Percentiles rank a stretch among this genome's conserved stretches.
These are phyloP conservation scores for Heliconius nattereri DNA, from an alignment of 1,140 invertebrate species.

Conservation along the genomic window DNA sequence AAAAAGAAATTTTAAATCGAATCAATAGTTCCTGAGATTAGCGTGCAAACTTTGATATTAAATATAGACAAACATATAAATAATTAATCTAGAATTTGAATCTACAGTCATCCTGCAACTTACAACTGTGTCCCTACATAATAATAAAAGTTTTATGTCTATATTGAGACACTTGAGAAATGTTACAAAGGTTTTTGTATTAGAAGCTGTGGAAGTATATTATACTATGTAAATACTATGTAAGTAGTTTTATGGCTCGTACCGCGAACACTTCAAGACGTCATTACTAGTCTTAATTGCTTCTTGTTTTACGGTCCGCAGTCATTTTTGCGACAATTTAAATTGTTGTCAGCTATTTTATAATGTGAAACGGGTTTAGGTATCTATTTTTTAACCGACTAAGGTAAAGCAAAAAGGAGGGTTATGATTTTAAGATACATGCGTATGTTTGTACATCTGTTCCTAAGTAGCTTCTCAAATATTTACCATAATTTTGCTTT, in stretches of 20 bases:
- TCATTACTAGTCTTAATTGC: slow-evolving; percentile 35
- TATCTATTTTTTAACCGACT: background rate
- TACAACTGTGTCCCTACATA: background rate
- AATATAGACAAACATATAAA: no score
- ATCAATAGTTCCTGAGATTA: no score
- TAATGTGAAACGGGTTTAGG: background rate
- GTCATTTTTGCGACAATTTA: slow-evolving; percentile 33
- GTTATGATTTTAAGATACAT: no score
- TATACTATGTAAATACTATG: slow-evolving; percentile 67
- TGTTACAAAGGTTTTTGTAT: background rate
- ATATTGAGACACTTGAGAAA: background rate
- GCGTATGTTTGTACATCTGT: no score
- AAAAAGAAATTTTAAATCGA: no score
- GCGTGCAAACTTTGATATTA: no score
- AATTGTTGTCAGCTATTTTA: slow-evolving; percentile 5
- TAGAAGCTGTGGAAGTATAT: background rate
- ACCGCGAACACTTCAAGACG: slow-evolving; percentile 21
- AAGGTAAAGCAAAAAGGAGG: no score
- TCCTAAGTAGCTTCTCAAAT: no score
- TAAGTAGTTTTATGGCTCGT: slow-evolving; percentile 47
- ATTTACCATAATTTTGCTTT: no score
- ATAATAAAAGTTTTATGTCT: background rate
- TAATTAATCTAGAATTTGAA: no score
- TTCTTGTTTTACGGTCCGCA: slow-evolving; percentile 30
- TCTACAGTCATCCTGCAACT: no score